Evolutionary conservation across 2,888 invertebrate genomes (phyloP), one percentile per base, ranked within the genome.

Genomic region (Drosophila nr. fundita): DNA sequence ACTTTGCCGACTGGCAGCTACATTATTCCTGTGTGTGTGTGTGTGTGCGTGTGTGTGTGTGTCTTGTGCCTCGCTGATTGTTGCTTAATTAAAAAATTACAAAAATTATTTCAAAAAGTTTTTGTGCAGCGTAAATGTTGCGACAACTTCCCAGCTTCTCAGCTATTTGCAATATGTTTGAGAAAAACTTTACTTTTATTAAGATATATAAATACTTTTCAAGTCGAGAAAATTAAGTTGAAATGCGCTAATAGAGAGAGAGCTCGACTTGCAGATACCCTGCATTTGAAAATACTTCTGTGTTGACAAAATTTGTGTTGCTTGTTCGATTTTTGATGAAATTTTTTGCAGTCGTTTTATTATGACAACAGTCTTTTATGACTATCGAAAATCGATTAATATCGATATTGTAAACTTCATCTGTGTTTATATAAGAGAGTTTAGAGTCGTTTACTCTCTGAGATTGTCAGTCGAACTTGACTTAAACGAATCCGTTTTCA

Each of bases 81-180:
- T 86, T 85, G 76, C 87, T 84, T 90, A 90, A 89, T 87, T 87
- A 89, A 89, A 45, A 87, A 87, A 87, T 89, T 87, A 78, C 72
- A 76, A 80, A 87, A 87, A 75, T 73, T 69, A 72, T 82, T 68
- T 73, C 48, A 2, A 18, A n/a, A 34, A 38, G 8, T 32, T 57
- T 11, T 27, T 38, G 67, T 21, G 32, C 21, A 24, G 8, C 24
- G 24, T 7, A 54, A 54, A 27, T 27, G 54, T 29, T 29, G 48
- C 21, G 69, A 68, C 27, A 49, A 27, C 48, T 48, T 29, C 11
- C 29, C 11, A 29, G 5, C 8, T n/a, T 1, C 8, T 6, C 13
- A 30, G 4, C 30, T 8, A 2, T 18, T 18, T 18, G 6, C 8
- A 27, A 18, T 24, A 8, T 45, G 7, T 45, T 24, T 2, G 21